Conservation (phyloP, 1,140 invertebrate genomes). For the Batillaria attramentaria region DNA sequence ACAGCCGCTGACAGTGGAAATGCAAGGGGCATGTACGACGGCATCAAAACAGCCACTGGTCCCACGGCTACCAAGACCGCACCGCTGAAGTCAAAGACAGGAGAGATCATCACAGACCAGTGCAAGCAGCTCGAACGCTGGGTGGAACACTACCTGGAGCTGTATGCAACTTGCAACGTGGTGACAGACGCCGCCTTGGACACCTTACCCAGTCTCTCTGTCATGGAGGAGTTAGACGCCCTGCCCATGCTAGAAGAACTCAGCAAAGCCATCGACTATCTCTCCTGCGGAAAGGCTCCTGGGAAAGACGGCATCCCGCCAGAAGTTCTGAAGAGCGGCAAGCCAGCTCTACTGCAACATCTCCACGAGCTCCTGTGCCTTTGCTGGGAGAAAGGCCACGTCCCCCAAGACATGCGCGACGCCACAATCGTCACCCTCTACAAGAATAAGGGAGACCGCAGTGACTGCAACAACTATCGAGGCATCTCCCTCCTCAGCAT, state of each 20-base stretch:
- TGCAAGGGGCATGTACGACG: slow-evolving; percentile 30
- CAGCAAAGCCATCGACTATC: slow-evolving; percentile 10
- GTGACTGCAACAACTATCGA: slow-evolving; percentile 47
- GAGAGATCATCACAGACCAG: slow-evolving; percentile 25
- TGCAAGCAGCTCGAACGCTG: slow-evolving; percentile 36
- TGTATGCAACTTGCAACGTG: slow-evolving; percentile 31
- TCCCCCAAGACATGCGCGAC: too few relatives aligned
- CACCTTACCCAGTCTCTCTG: slow-evolving; percentile 1
- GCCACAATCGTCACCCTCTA: slow-evolving; percentile 39
- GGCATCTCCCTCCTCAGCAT: slow-evolving; percentile 48
- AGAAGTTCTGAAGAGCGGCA: slow-evolving; percentile 10
- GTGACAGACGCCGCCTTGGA: slow-evolving; percentile 26
- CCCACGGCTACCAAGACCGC: slow-evolving; percentile 10
- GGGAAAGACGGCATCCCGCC: slow-evolving; percentile 17
- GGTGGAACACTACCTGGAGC: slow-evolving; percentile 35
- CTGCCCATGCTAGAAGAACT: neutral
- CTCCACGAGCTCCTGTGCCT: neutral
- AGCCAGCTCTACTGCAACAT: neutral
- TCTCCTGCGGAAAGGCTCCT: slow-evolving; percentile 14
- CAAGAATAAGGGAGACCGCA: slow-evolving; percentile 48
- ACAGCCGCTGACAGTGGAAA: neutral
- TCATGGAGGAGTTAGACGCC: neutral
- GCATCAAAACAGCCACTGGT: slow-evolving; percentile 35
- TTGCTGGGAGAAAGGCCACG: slow-evolving; percentile 17
- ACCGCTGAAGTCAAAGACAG: neutral